Evolutionary conservation across 2,113 vertebrate genomes (phyloP).

Genomic region (Theristicus caerulescens): DNA sequence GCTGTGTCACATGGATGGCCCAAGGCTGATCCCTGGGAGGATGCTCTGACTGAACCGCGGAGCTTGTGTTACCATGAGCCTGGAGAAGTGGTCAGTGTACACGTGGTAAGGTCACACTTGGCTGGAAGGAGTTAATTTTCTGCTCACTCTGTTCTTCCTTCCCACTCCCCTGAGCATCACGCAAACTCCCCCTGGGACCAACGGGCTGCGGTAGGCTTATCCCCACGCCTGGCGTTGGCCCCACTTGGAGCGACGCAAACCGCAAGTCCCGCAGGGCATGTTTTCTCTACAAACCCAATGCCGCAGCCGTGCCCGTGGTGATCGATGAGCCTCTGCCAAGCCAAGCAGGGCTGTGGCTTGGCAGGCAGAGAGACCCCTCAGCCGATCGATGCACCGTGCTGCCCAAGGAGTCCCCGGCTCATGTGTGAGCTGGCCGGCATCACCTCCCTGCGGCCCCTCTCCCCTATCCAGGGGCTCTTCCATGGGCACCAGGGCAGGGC

Average conservation of each 20-base stretch:
- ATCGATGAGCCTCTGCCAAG: not conserved
- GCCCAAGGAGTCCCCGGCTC: not conserved
- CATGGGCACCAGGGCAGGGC: fast-evolving
- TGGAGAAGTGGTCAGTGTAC: fast-evolving
- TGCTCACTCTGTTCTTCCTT: not conserved
- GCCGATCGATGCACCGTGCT: not conserved
- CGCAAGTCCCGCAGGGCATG: not conserved
- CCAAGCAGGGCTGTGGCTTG: slow-evolving; percentile 19
- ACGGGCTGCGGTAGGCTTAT: not conserved
- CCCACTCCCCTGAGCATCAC: not conserved
- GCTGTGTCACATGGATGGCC: fast-evolving
- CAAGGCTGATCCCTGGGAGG: not conserved
- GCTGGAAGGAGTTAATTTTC: not conserved
- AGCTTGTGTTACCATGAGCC: not conserved
- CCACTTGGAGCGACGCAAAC: not conserved
- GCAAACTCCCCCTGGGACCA: not conserved
- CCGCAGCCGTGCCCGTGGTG: not conserved
- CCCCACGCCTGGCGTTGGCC: not conserved
- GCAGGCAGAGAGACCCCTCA: not conserved
- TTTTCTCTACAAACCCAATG: not conserved
- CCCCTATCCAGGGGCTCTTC: not conserved
- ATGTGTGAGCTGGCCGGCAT: fast-evolving
- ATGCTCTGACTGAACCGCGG: fast-evolving
- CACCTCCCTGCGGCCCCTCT: fast-evolving
- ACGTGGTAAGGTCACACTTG: fast-evolving